Evolutionary conservation across 1,140 invertebrate species (phyloP).

Genomic region (Myzus persicae): DNA sequence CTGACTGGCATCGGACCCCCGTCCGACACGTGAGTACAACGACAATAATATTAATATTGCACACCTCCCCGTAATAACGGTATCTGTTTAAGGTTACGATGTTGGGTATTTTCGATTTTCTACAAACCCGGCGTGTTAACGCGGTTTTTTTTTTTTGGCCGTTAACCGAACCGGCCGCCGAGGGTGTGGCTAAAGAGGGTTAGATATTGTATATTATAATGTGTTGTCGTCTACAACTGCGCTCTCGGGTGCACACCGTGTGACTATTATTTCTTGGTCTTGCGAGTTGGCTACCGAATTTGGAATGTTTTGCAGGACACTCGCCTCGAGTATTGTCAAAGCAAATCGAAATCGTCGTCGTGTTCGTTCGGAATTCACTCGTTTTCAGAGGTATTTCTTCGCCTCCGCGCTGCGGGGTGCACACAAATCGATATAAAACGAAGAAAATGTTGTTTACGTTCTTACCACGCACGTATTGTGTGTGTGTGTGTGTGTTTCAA

Average conservation of each 20-base stretch:
- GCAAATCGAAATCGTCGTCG: not conserved
- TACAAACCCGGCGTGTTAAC: not conserved
- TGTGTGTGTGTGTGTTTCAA: too few relatives aligned
- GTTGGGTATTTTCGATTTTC: not conserved
- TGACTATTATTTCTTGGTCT: too few relatives aligned
- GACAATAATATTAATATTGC: not conserved
- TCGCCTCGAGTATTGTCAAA: not conserved
- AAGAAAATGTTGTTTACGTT: not conserved
- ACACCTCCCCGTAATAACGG: too few relatives aligned
- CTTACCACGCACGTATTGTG: too few relatives aligned
- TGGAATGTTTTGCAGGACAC: too few relatives aligned
- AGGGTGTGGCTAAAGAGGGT: not conserved
- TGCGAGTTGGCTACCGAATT: too few relatives aligned
- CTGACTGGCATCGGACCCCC: conserved; percentile 42
- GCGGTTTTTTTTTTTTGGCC: not conserved
- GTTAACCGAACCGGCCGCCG: not conserved
- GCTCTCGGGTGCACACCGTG: not conserved
- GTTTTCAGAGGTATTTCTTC: not conserved
- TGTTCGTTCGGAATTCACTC: not conserved
- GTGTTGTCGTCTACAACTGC: not conserved
- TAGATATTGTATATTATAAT: too few relatives aligned
- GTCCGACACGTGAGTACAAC: conserved; percentile 40
- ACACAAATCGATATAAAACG: not conserved
- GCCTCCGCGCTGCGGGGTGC: not conserved
- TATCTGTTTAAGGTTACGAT: too few relatives aligned